phyloP scores from a whole-genome alignment of 2,888 invertebrate genomes.

The Leptinotarsa rubiginosa region DNA sequence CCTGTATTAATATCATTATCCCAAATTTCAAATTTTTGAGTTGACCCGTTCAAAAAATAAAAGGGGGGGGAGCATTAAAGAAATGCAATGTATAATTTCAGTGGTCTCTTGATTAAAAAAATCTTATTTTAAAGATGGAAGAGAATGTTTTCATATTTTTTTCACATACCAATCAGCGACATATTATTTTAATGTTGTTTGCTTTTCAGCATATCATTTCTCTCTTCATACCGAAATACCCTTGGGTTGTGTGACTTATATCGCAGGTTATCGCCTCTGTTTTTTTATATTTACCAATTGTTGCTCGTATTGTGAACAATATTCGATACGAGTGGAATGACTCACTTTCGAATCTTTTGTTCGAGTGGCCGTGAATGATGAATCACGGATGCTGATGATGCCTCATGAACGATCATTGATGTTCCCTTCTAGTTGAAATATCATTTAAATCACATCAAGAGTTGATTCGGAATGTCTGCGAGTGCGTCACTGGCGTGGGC shows the following conservation, averaged over 20 bases:
- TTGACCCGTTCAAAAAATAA: no score
- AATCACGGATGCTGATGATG: slow-evolving; percentile 13
- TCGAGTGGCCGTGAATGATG: slow-evolving; percentile 7
- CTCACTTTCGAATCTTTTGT: slow-evolving; percentile 15
- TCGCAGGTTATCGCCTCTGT: not conserved
- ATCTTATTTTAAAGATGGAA: no score
- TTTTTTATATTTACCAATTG: not conserved
- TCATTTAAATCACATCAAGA: not conserved
- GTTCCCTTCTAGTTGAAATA: not conserved
- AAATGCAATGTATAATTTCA: no score
- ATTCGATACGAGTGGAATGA: slow-evolving; percentile 15
- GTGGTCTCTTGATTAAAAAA: no score
- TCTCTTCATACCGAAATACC: not conserved
- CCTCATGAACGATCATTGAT: not conserved
- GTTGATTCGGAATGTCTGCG: not conserved
- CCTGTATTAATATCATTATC: no score
- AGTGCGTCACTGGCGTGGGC: not conserved
- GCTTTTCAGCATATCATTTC: not conserved
- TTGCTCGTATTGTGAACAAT: slow-evolving; percentile 2
- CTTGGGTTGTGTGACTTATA: not conserved
- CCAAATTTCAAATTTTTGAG: no score
- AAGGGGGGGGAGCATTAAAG: no score
- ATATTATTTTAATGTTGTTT: not conserved
- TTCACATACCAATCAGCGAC: no score
- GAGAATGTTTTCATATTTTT: no score